phyloP scores from a whole-genome alignment of 1,140 invertebrate genomes.

The Chelonus insularis region DNA sequence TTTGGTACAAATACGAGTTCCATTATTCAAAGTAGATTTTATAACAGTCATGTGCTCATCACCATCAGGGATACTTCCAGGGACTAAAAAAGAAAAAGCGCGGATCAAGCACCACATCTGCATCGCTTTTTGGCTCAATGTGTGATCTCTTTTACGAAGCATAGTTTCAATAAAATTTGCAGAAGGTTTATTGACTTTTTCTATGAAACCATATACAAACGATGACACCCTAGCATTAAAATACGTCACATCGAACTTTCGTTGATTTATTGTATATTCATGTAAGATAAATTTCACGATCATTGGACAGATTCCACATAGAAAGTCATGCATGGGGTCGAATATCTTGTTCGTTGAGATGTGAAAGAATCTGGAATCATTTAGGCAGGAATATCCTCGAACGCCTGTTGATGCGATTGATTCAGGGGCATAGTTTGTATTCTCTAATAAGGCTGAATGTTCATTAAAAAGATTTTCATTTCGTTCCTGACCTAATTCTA shows the following conservation, averaged over 20 bases:
- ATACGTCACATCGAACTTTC: constrained; percentile 22
- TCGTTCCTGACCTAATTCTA: constrained; percentile 14
- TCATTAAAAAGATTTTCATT: constrained; percentile 19
- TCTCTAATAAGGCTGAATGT: constrained; percentile 17
- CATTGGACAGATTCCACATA: constrained; percentile 33
- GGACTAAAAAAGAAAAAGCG: constrained; percentile 36
- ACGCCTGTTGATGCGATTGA: constrained; percentile 25
- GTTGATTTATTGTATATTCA: constrained; percentile 18
- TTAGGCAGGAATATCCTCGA: constrained; percentile 28
- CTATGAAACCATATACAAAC: constrained; percentile 34
- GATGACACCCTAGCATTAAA: constrained; percentile 31
- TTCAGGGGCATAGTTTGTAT: constrained; percentile 15
- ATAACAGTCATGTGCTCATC: constrained; percentile 35
- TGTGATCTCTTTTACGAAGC: constrained; percentile 28
- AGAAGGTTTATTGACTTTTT: constrained; percentile 38
- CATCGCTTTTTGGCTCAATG: constrained; percentile 37
- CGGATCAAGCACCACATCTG: constrained; percentile 37
- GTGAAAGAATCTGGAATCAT: constrained; percentile 31
- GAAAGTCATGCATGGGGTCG: constrained; percentile 32
- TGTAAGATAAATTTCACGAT: constrained; percentile 28
- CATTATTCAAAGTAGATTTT: constrained; percentile 37
- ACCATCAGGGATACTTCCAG: constrained; percentile 25
- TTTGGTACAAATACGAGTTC: constrained; percentile 35
- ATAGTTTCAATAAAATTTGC: constrained; percentile 34
- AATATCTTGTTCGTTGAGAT: constrained; percentile 32